Conservation (phyloP, 2,113 vertebrate species). For the Chaetorhynchus papuensis region DNA sequence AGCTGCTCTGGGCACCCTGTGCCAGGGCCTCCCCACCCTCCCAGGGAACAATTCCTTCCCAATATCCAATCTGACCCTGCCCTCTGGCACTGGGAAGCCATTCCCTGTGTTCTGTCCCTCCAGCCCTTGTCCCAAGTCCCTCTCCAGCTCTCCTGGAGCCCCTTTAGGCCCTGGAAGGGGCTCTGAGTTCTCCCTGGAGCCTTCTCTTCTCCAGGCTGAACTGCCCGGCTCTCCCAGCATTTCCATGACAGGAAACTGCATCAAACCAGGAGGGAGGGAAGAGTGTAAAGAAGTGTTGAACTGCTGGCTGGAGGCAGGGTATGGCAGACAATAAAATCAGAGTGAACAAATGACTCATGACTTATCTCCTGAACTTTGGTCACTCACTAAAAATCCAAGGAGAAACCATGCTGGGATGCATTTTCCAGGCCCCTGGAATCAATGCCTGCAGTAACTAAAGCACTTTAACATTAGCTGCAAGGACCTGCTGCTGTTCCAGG, state of each 20-base stretch:
- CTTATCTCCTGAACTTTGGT: not conserved
- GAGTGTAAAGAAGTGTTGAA: not conserved
- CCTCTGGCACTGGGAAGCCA: not conserved
- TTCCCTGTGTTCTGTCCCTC: not conserved
- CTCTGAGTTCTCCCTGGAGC: not conserved
- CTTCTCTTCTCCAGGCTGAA: not conserved
- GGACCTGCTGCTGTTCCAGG: not conserved
- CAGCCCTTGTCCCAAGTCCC: not conserved
- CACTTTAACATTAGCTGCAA: not conserved
- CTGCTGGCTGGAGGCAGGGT: not conserved
- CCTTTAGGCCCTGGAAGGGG: accelerated
- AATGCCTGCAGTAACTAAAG: not conserved
- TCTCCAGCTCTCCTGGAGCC: not conserved
- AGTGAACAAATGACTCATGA: not conserved
- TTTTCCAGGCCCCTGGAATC: not conserved
- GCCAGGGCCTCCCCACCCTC: not conserved
- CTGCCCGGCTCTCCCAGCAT: not conserved
- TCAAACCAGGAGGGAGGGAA: not conserved
- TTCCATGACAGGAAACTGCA: not conserved
- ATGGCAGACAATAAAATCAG: not conserved
- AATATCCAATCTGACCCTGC: not conserved
- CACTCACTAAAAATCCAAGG: not conserved
- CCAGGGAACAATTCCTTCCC: accelerated
- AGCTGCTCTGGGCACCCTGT: not conserved
- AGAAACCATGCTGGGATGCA: not conserved